These are phyloP conservation scores for Phaonia tiefii DNA, from an alignment of 2,888 invertebrate species.

Conservation along the genomic window DNA sequence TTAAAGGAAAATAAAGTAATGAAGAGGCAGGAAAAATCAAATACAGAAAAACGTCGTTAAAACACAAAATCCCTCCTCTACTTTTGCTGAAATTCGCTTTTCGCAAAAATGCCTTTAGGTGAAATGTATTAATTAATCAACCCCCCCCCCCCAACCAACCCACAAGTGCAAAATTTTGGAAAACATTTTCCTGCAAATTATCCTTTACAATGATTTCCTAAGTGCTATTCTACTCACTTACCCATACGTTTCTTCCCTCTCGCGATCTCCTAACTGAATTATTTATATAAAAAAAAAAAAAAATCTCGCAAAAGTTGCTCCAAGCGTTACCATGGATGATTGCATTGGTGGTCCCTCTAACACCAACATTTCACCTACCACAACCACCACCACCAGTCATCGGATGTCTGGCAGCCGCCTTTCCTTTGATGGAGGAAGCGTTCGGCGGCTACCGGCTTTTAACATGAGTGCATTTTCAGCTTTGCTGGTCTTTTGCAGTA, in stretches of 20 bases:
- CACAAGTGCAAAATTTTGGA: too few relatives aligned
- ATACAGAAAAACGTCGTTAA: slow-evolving; percentile 37
- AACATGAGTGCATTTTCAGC: slow-evolving; percentile 13
- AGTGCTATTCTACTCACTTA: neutral
- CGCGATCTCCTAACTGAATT: neutral
- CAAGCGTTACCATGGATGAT: slow-evolving; percentile 15
- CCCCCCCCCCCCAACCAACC: too few relatives aligned
- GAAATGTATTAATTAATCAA: too few relatives aligned
- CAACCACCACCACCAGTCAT: neutral
- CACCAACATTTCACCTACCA: slow-evolving; percentile 1
- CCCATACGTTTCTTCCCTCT: neutral
- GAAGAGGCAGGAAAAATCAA: slow-evolving; percentile 29
- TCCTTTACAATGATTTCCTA: slow-evolving; percentile 51
- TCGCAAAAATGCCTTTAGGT: too few relatives aligned
- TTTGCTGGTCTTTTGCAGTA: slow-evolving; percentile 30
- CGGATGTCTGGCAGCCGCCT: neutral
- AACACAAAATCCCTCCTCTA: too few relatives aligned
- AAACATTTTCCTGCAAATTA: too few relatives aligned
- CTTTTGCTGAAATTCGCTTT: too few relatives aligned
- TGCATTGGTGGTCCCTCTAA: neutral
- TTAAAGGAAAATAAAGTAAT: neutral
- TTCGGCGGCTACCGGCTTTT: slow-evolving; percentile 40
- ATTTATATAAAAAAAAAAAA: too few relatives aligned
- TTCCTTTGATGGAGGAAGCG: slow-evolving; percentile 8
- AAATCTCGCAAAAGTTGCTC: neutral